phyloP scores from a whole-genome alignment of 2,888 invertebrate species.

The Corbicula japonica region DNA sequence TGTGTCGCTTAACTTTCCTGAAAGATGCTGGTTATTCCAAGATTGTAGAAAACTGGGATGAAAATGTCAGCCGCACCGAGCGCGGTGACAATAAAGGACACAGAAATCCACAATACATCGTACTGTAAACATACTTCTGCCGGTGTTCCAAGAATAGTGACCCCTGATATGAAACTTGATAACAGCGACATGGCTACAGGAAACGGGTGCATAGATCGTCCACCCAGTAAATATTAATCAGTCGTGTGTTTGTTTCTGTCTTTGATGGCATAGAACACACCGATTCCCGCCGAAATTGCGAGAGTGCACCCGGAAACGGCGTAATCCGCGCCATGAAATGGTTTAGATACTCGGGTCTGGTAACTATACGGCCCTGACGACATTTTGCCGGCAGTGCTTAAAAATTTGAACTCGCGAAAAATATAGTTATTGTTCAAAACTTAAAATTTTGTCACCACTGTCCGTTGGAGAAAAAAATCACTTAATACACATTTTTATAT shows the following conservation, averaged over 20 bases:
- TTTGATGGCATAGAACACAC: conserved; percentile 76
- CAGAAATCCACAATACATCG: conserved; percentile 75
- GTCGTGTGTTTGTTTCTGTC: conserved; percentile 73
- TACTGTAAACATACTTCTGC: conserved; percentile 80
- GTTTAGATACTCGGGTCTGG: conserved; percentile 51
- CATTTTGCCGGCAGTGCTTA: too few species aligned
- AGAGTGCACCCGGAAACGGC: conserved; percentile 74
- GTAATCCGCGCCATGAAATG: conserved; percentile 74
- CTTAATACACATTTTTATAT: too few species aligned
- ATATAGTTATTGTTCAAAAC: too few species aligned
- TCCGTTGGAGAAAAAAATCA: too few species aligned
- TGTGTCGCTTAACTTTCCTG: too few species aligned
- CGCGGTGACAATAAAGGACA: conserved; percentile 77
- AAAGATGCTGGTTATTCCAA: conserved; percentile 74
- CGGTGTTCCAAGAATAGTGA: conserved; percentile 82
- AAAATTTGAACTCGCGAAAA: too few species aligned
- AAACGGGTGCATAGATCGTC: conserved; percentile 74
- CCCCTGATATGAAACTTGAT: conserved; percentile 83
- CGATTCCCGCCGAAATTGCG: conserved; percentile 76
- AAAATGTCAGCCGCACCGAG: conserved; percentile 72
- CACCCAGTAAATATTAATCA: conserved; percentile 78
- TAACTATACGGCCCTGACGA: conserved; percentile 56
- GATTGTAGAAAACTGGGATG: conserved; percentile 74
- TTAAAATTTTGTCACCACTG: too few species aligned
- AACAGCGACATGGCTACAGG: conserved; percentile 82